phyloP scores from a whole-genome alignment of 2,113 vertebrate genomes.

The Cygnus buccinator region DNA sequence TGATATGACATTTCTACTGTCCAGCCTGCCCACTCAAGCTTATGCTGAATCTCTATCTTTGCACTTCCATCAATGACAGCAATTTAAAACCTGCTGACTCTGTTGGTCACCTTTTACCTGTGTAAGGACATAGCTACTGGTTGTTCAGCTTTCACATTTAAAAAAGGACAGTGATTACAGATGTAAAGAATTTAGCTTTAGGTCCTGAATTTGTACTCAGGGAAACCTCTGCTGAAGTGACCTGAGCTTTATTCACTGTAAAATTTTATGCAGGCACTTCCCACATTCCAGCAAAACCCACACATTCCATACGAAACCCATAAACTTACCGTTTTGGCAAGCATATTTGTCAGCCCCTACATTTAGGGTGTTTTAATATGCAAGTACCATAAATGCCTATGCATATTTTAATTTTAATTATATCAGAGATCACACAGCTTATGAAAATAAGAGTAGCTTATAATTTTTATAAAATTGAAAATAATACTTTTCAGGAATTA shows the following conservation, averaged over 20 bases:
- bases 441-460: background rate
- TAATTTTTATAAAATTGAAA: background rate
- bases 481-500: background rate
- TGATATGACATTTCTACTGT: background rate
- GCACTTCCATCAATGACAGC: background rate
- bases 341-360: background rate
- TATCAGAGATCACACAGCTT: background rate
- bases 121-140: background rate
- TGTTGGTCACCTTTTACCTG: background rate
- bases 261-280: background rate
- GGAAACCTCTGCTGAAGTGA: background rate
- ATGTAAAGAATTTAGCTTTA: background rate
- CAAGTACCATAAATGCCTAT: background rate
- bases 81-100: conserved; percentile 19
- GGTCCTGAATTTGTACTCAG: background rate
- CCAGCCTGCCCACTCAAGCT: background rate
- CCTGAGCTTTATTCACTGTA: background rate
- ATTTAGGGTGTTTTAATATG: background rate
- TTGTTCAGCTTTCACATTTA: background rate
- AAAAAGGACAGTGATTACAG: background rate
- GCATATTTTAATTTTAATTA: background rate
- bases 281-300: background rate
- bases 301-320: background rate
- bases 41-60: background rate
- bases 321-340: background rate